These are phyloP conservation scores for Pachyramphus minor DNA, from an alignment of 2,113 vertebrate genomes.

Conservation along the genomic window DNA sequence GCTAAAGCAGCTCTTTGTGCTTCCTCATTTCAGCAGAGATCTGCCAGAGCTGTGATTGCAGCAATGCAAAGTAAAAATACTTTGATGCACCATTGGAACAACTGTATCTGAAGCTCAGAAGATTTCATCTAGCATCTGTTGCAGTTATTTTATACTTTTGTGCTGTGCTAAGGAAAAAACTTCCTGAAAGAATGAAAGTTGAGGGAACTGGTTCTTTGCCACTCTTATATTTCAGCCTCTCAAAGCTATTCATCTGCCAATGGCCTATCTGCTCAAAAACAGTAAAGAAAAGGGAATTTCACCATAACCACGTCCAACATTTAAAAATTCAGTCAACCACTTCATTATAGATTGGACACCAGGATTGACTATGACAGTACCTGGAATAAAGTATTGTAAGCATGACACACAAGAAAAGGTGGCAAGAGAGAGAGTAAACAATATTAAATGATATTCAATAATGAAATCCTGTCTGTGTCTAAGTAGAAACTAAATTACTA, in stretches of 20 bases:
- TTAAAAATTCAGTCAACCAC: background rate
- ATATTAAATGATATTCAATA: slow-evolving; percentile 48
- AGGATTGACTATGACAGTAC: background rate
- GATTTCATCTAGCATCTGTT: background rate
- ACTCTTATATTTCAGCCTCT: background rate
- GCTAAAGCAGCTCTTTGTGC: slow-evolving; percentile 3
- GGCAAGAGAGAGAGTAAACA: background rate
- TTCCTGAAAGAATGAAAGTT: background rate
- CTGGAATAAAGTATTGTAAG: background rate
- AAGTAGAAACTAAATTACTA: slow-evolving; percentile 41
- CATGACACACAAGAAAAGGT: background rate
- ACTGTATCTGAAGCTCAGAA: background rate
- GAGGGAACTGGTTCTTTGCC: background rate
- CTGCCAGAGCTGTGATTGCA: background rate
- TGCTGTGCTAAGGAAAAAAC: background rate
- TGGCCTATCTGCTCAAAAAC: background rate
- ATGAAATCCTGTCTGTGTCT: slow-evolving; percentile 18
- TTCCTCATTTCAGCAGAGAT: background rate
- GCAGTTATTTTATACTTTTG: background rate
- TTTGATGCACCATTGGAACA: background rate
- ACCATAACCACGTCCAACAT: background rate
- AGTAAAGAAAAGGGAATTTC: background rate
- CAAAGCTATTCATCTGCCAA: background rate
- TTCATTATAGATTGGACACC: background rate
- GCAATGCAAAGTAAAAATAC: background rate